Evolutionary conservation across 2,888 invertebrate genomes (phyloP).

Genomic region (Nephrotoma appendiculata): DNA sequence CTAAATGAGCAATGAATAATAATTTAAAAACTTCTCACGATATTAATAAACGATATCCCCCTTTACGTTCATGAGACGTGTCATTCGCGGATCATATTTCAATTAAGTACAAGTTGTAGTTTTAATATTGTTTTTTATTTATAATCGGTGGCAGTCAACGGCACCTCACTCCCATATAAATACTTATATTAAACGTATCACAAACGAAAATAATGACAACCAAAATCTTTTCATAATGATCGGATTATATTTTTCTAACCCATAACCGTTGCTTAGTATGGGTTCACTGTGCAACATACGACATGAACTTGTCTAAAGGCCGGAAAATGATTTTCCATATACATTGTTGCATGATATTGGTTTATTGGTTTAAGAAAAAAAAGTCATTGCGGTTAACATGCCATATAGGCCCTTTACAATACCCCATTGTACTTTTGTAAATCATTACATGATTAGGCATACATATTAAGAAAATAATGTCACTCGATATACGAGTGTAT

Average conservation of each 20-base stretch:
- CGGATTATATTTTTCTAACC: not conserved
- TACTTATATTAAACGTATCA: not conserved
- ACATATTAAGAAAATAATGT: not conserved
- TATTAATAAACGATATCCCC: too few species aligned
- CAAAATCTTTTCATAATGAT: not conserved
- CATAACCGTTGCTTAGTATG: not conserved
- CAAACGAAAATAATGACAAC: not conserved
- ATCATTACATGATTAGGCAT: not conserved
- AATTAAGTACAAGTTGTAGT: too few species aligned
- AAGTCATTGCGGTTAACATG: not conserved
- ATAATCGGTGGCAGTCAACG: not conserved
- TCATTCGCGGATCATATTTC: too few species aligned
- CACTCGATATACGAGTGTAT: not conserved
- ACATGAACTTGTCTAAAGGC: not conserved
- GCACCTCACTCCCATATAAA: not conserved
- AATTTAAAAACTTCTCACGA: too few species aligned
- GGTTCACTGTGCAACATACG: not conserved
- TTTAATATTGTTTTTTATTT: not conserved
- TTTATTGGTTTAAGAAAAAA: not conserved
- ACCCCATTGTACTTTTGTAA: not conserved
- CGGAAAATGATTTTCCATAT: not conserved
- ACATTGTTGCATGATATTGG: not conserved
- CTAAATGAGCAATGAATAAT: too few species aligned
- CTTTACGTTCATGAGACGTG: too few species aligned
- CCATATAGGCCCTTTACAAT: not conserved